Conservation (phyloP, 2,888 invertebrate species). For the Agelastica alni region DNA sequence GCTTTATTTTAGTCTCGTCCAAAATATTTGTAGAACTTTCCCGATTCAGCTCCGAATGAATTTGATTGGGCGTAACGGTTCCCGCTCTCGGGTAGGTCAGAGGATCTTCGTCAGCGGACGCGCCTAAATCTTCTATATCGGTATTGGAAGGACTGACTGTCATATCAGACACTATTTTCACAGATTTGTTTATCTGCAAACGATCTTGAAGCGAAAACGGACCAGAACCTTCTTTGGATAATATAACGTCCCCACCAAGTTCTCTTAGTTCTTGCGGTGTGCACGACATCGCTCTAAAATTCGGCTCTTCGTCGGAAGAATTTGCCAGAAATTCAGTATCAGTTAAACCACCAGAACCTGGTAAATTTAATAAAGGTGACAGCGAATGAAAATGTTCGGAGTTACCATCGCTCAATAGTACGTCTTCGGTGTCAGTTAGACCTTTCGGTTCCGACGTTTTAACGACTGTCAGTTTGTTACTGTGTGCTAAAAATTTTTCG, state of each 20-base stretch:
- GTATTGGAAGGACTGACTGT: conserved; percentile 45
- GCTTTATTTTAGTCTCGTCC: conserved; percentile 55
- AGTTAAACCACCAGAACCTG: conserved; percentile 42
- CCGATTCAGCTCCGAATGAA: conserved; percentile 57
- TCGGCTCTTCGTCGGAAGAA: conserved; percentile 47
- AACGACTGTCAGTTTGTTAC: conserved; percentile 29
- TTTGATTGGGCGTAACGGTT: conserved; percentile 52
- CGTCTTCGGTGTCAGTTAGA: conserved; percentile 53
- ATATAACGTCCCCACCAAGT: conserved; percentile 43
- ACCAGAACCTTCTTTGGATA: conserved; percentile 48
- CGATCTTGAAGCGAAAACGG: conserved; percentile 42
- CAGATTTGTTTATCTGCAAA: conserved; percentile 28
- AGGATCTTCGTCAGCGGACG: conserved; percentile 56
- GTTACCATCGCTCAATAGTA: conserved; percentile 48
- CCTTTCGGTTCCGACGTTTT: conserved; percentile 26
- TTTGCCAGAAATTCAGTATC: conserved; percentile 56
- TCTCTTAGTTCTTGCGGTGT: conserved; percentile 47
- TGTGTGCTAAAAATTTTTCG: conserved; percentile 29
- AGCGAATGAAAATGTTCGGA: conserved; percentile 15
- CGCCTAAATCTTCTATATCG: conserved; percentile 58
- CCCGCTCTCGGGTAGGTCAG: conserved; percentile 43
- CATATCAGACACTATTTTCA: conserved; percentile 29
- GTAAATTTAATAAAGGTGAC: conserved; percentile 21
- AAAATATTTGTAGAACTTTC: conserved; percentile 55
- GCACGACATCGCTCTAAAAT: conserved; percentile 33